Conservation (phyloP, 2,113 vertebrate species). For the Proterorhinus semilunaris region DNA sequence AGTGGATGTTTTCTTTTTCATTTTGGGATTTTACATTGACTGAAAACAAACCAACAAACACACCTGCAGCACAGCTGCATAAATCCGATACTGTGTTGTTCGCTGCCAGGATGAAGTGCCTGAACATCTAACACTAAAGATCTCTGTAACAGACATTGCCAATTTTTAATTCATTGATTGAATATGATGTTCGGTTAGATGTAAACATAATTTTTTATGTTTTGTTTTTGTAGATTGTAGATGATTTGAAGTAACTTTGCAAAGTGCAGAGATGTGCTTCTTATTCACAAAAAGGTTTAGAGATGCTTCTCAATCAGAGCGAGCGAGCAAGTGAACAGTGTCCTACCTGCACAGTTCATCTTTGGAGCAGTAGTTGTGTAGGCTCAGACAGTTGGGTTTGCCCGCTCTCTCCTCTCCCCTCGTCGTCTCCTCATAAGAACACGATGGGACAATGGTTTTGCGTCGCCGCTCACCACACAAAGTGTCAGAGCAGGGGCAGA, state of each 20-base stretch:
- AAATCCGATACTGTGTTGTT: background rate
- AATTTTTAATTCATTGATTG: background rate
- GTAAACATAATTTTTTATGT: background rate
- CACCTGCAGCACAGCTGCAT: background rate
- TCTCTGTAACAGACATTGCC: background rate
- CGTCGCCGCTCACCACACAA: constrained; percentile 89
- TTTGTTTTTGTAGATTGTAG: background rate
- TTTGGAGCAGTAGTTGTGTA: constrained; percentile 82
- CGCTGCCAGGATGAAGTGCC: background rate
- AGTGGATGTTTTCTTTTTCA: constrained; percentile 21
- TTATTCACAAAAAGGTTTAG: background rate
- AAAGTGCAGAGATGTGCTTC: background rate
- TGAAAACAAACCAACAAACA: constrained; percentile 24
- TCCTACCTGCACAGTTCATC: constrained; percentile 89
- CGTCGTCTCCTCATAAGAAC: constrained; percentile 80
- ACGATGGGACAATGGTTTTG: constrained; percentile 93
- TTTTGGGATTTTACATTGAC: constrained; percentile 21
- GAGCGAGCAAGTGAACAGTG: too few relatives aligned
- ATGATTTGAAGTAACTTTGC: background rate
- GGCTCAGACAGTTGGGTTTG: constrained; percentile 87
- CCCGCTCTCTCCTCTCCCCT: constrained; percentile 72
- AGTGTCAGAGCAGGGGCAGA: constrained; percentile 89
- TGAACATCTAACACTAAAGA: background rate
- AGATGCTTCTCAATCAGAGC: too few relatives aligned
- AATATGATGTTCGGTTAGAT: background rate